Percentiles rank a stretch among this genome's conserved stretches.
These are phyloP conservation scores for Mechanitis mazaeus DNA, from an alignment of 2,888 invertebrate species.

Conservation along the genomic window DNA sequence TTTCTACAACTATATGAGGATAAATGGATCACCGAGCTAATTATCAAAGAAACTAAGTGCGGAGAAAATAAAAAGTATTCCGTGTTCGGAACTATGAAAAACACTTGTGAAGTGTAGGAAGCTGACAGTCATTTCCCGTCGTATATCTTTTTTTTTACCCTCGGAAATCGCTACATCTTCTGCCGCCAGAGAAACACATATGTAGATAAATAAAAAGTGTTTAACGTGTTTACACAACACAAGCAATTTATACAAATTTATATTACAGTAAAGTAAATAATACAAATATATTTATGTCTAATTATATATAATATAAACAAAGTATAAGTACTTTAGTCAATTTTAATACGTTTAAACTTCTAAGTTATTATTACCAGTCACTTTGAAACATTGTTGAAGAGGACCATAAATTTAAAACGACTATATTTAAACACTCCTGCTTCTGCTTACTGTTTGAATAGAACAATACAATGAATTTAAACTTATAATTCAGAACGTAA, in stretches of 20 bases:
- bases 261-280: background rate
- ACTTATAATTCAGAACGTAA: constrained; percentile 8
- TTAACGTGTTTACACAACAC: constrained; percentile 13
- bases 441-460: constrained; percentile 37
- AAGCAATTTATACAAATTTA: background rate
- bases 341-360: background rate
- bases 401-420: constrained; percentile 40
- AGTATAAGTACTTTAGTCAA: too few relatives aligned
- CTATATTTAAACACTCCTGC: constrained; percentile 49
- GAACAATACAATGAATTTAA: constrained; percentile 26
- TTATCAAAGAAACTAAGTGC: constrained; percentile 27
- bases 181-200: constrained; percentile 34
- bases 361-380: background rate
- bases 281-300: too few relatives aligned
- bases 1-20: constrained; percentile 21
- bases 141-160: constrained; percentile 60
- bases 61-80: constrained; percentile 31
- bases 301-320: too few relatives aligned
- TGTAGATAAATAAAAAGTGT: constrained; percentile 12
- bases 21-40: constrained; percentile 27
- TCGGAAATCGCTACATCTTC: constrained; percentile 66
- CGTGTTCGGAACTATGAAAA: constrained; percentile 44
- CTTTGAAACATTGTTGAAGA: constrained; percentile 33
- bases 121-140: constrained; percentile 66
- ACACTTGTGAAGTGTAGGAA: constrained; percentile 54